A percentile compares a stretch with the other conserved stretches of the same genome.
Evolutionary conservation across 2,888 invertebrate genomes (phyloP).

Genomic region (Callosobruchus maculatus): DNA sequence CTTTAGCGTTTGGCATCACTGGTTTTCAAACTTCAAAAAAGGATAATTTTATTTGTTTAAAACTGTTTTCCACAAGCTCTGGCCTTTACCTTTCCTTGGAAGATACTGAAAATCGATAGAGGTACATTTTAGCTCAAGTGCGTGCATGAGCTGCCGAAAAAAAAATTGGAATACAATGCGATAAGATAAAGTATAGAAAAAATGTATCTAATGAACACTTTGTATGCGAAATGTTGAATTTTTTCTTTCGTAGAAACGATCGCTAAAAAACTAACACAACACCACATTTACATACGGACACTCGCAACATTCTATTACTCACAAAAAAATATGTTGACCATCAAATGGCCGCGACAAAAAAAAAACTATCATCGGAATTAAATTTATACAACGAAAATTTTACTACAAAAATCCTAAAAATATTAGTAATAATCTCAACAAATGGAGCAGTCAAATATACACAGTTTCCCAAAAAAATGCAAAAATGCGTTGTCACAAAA

Average conservation of each 20-base stretch:
- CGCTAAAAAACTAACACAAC: constrained; percentile 40
- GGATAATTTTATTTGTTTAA: no score
- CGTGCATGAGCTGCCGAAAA: constrained; percentile 4
- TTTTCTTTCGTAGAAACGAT: constrained; percentile 29
- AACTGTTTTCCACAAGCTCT: not conserved
- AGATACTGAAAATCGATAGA: not conserved
- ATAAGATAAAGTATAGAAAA: constrained; percentile 8
- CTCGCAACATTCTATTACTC: constrained; percentile 29
- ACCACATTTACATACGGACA: constrained; percentile 38
- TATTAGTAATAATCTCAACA: constrained; percentile 34
- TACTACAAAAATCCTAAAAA: constrained; percentile 35
- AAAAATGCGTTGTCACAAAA: constrained; percentile 1
- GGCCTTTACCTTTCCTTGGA: not conserved
- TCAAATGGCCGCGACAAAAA: constrained; percentile 24
- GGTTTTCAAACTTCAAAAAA: no score
- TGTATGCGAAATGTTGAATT: constrained; percentile 28
- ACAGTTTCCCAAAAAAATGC: constrained; percentile 10
- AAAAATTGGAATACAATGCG: constrained; percentile 9
- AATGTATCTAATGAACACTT: constrained; percentile 33
- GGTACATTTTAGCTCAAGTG: not conserved
- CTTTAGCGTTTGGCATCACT: no score
- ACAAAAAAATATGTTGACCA: constrained; percentile 24
- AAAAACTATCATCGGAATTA: constrained; percentile 8
- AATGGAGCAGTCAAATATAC: constrained; percentile 27
- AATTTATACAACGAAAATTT: constrained; percentile 28